These are phyloP conservation scores for Cephalopachus bancanus DNA, from an alignment of 2,797 vertebrate species.

Conservation along the genomic window DNA sequence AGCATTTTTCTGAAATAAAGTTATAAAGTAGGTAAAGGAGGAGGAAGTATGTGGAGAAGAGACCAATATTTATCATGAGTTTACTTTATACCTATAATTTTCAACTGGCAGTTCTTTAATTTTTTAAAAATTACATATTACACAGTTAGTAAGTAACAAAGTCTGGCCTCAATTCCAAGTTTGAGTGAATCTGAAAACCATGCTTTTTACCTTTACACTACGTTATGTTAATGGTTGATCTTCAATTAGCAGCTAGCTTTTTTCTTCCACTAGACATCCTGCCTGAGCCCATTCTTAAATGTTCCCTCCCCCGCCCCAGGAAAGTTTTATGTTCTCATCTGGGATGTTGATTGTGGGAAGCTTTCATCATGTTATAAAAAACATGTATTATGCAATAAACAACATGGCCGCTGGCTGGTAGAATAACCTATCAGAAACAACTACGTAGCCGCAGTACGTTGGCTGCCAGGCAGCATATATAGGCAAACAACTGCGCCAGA, in stretches of 20 bases:
- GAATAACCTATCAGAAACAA: too few species aligned
- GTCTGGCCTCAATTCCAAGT: not conserved
- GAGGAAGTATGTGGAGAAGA: not conserved
- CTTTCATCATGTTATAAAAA: too few species aligned
- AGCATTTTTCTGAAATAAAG: not conserved
- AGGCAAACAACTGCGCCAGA: too few species aligned
- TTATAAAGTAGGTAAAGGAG: not conserved
- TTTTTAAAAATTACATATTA: not conserved
- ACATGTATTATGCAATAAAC: too few species aligned
- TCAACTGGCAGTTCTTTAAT: conserved; percentile 28
- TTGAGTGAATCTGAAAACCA: not conserved
- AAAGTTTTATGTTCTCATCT: not conserved
- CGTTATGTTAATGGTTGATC: not conserved
- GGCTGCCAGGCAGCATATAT: too few species aligned
- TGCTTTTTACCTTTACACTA: not conserved
- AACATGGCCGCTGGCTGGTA: too few species aligned
- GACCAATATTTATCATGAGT: not conserved
- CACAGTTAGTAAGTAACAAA: not conserved
- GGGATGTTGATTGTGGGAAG: not conserved
- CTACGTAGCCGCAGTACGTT: too few species aligned
- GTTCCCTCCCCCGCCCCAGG: not conserved
- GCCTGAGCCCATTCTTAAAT: not conserved
- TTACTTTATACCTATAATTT: not conserved
- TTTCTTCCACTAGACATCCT: not conserved
- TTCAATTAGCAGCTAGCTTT: conserved; percentile 8